These are phyloP conservation scores for Nothocercus julius DNA, from an alignment of 2,113 vertebrate species.

Conservation along the genomic window DNA sequence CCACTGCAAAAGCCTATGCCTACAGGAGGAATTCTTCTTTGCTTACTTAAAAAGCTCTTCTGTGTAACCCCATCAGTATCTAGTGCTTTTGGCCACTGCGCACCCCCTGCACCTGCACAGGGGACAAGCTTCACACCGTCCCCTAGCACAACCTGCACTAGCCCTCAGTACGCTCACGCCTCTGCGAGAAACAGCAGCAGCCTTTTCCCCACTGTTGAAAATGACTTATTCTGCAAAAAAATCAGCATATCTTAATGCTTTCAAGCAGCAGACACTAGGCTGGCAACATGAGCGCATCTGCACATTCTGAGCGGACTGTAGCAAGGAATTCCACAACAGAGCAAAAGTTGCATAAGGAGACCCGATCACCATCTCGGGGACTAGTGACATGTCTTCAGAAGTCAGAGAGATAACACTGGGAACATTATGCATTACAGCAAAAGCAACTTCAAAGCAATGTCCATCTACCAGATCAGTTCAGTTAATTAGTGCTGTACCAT, in stretches of 20 bases:
- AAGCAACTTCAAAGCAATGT: not conserved
- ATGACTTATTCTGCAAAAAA: not conserved
- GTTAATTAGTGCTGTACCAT: not conserved
- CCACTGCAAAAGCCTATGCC: not conserved
- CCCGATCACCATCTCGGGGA: not conserved
- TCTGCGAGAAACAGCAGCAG: not conserved
- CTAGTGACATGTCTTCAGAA: not conserved
- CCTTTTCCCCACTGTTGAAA: not conserved
- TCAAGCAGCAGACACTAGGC: not conserved
- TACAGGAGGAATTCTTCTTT: not conserved
- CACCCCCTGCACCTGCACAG: not conserved
- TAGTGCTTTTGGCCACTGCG: not conserved
- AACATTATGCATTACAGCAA: not conserved
- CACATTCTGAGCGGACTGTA: not conserved
- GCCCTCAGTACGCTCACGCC: not conserved
- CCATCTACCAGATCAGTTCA: not conserved
- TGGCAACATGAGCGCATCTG: not conserved
- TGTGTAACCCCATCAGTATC: not conserved
- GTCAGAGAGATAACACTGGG: not conserved
- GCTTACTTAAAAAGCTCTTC: not conserved
- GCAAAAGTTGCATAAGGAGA: not conserved
- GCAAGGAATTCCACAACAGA: not conserved
- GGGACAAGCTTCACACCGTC: accelerated
- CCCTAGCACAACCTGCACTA: not conserved
- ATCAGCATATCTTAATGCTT: not conserved